phyloP scores from a whole-genome alignment of 1,140 invertebrate species.

The Drusus annulatus region DNA sequence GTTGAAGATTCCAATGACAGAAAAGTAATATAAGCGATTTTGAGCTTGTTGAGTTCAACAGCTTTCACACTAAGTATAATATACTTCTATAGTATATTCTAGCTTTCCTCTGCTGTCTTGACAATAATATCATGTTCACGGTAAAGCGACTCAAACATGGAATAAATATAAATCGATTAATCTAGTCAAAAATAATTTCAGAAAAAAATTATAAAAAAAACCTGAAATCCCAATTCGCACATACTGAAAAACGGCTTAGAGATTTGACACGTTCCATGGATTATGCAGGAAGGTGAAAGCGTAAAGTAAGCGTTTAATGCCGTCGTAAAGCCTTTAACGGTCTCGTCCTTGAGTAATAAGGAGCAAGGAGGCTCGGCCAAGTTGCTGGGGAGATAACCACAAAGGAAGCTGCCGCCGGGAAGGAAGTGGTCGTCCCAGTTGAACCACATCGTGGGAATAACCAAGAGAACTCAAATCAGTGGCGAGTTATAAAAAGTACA shows the following conservation, averaged over 20 bases:
- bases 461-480: not conserved
- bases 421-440: conserved; percentile 3
- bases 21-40: too few relatives aligned
- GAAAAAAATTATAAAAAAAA: too few relatives aligned
- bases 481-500: too few relatives aligned
- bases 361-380: not conserved
- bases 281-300: not conserved
- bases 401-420: conserved; percentile 16
- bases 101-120: too few relatives aligned
- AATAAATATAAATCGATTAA: too few relatives aligned
- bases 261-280: conserved; percentile 8
- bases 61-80: too few relatives aligned
- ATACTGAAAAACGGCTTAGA: not conserved
- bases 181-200: too few relatives aligned
- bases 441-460: conserved; percentile 6
- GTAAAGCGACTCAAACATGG: too few relatives aligned
- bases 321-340: conserved; percentile 19
- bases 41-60: too few relatives aligned
- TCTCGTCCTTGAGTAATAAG: conserved; percentile 8
- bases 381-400: not conserved
- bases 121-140: too few relatives aligned
- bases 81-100: too few relatives aligned
- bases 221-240: not conserved
- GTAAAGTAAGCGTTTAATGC: not conserved
- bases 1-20: too few relatives aligned